Evolutionary conservation across 2,113 vertebrate species (phyloP).

Genomic region (Benthochromis sp.): DNA sequence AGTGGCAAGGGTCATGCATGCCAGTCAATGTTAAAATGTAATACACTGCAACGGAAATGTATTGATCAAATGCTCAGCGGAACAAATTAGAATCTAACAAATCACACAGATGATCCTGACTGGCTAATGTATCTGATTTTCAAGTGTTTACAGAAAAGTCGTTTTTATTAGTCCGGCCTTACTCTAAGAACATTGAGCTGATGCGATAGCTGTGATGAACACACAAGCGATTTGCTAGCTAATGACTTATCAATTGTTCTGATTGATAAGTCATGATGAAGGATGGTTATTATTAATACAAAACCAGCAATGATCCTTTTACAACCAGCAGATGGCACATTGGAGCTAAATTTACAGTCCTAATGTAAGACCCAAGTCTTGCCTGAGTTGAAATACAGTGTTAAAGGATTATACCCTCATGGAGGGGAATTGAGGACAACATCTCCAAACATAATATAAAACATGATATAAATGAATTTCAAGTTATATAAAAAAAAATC

Average conservation of each 20-base stretch:
- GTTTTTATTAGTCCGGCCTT: neutral
- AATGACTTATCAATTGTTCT: neutral
- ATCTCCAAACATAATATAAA: neutral
- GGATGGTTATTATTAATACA: neutral
- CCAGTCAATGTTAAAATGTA: neutral
- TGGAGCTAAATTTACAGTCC: neutral
- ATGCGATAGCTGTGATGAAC: neutral
- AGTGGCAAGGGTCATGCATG: neutral
- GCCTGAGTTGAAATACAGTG: neutral
- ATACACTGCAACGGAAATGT: neutral
- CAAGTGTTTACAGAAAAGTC: neutral
- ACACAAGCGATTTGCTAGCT: neutral
- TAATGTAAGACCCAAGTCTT: neutral
- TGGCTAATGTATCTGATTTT: neutral
- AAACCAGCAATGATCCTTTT: neutral
- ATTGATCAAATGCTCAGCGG: neutral
- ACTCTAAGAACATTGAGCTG: neutral
- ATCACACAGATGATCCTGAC: neutral
- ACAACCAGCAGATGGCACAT: conserved; percentile 49
- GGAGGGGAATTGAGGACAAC: neutral
- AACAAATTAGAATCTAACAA: neutral
- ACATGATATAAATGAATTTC: neutral
- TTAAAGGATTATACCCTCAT: neutral
- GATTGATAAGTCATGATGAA: neutral
- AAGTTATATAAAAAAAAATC: neutral